phyloP scores from a whole-genome alignment of 1,140 invertebrate species.

The Rhynchophorus ferrugineus region DNA sequence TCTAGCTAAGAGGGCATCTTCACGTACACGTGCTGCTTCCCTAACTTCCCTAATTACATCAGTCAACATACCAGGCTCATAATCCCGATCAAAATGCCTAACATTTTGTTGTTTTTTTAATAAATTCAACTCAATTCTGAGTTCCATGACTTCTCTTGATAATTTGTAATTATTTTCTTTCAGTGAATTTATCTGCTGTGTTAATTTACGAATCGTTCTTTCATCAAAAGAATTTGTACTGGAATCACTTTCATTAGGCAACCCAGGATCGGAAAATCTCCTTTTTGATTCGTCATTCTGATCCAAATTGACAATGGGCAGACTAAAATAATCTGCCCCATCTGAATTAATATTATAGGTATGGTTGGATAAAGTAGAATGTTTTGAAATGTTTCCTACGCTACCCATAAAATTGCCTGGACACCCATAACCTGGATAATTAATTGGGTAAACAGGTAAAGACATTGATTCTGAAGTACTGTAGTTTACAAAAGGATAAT shows the following conservation, averaged over 20 bases:
- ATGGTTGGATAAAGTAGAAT: slow-evolving; percentile 17
- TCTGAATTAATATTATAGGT: slow-evolving; percentile 21
- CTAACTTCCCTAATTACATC: slow-evolving; percentile 68
- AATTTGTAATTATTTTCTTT: slow-evolving; percentile 48
- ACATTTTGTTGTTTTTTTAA: slow-evolving; percentile 42
- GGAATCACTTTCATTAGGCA: slow-evolving; percentile 48
- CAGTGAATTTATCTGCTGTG: slow-evolving; percentile 45
- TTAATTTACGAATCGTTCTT: slow-evolving; percentile 43
- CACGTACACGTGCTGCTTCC: slow-evolving; percentile 61
- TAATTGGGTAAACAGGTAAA: slow-evolving; percentile 41
- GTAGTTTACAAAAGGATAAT: slow-evolving; percentile 41
- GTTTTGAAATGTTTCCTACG: slow-evolving; percentile 22
- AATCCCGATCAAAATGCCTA: slow-evolving; percentile 45
- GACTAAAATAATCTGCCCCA: slow-evolving; percentile 44
- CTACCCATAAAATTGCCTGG: slow-evolving; percentile 34
- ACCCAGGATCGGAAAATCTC: slow-evolving; percentile 49
- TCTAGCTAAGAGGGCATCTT: slow-evolving; percentile 57
- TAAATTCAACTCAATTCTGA: slow-evolving; percentile 46
- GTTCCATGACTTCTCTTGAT: slow-evolving; percentile 47
- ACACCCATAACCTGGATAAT: slow-evolving; percentile 31
- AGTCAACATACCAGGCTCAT: slow-evolving; percentile 64
- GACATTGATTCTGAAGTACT: slow-evolving; percentile 48
- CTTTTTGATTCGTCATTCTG: slow-evolving; percentile 41
- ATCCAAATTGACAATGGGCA: slow-evolving; percentile 41
- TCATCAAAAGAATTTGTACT: slow-evolving; percentile 43